Evolutionary conservation across 2,888 invertebrate species (phyloP).

Genomic region (Folsomia manolachei): DNA sequence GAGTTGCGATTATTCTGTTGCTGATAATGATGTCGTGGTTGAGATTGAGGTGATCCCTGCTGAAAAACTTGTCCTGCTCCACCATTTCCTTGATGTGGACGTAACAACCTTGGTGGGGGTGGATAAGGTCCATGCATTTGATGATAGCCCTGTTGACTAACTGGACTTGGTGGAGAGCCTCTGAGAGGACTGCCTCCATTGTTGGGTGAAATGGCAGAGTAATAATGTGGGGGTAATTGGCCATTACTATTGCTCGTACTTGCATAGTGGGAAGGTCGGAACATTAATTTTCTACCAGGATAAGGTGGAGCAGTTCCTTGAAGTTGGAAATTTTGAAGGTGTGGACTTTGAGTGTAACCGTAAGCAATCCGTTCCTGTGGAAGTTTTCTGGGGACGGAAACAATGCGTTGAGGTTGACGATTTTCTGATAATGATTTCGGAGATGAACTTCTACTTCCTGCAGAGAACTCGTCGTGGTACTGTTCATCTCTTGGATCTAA

Average conservation of each 20-base stretch:
- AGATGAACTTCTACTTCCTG: conserved; percentile 8
- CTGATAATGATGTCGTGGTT: conserved; percentile 16
- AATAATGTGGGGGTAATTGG: background rate
- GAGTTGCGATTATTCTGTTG: conserved; percentile 23
- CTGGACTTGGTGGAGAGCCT: conserved; percentile 24
- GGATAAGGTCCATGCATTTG: conserved; percentile 33
- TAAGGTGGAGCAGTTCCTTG: conserved; percentile 19
- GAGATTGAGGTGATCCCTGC: background rate
- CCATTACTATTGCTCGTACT: too few species aligned
- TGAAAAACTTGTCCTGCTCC: background rate
- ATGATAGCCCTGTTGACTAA: conserved; percentile 26
- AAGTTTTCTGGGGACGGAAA: conserved; percentile 15
- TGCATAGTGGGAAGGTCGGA: conserved; percentile 22
- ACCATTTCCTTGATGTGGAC: too few species aligned
- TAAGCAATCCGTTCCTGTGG: conserved; percentile 30
- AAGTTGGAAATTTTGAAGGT: conserved; percentile 29
- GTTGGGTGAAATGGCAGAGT: conserved; percentile 19
- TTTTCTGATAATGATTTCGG: conserved; percentile 12
- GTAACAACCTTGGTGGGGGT: conserved; percentile 16
- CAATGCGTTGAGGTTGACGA: conserved; percentile 6
- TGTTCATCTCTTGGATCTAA: background rate
- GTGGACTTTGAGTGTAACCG: conserved; percentile 17
- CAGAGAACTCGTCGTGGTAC: conserved; percentile 12
- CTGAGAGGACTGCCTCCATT: conserved; percentile 27
- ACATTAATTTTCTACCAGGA: conserved; percentile 18